phyloP scores from a whole-genome alignment of 2,113 vertebrate genomes.

The Rhinolophus sinicus region DNA sequence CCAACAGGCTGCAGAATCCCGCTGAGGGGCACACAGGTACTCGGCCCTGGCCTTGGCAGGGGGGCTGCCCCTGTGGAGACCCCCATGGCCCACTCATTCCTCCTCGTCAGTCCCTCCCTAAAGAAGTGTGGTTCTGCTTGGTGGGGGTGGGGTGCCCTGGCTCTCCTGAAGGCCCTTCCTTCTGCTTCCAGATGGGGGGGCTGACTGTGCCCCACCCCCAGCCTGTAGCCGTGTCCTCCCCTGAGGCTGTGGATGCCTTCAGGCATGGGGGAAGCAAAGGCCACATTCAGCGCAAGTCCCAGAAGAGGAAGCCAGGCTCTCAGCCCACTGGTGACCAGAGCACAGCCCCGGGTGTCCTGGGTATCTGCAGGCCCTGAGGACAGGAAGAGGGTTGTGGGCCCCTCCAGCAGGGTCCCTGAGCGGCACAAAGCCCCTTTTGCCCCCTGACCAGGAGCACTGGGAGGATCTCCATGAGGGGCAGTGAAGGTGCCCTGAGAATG shows the following conservation, averaged over 20 bases:
- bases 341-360: neutral
- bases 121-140: neutral
- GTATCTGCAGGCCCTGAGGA: neutral
- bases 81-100: accelerated
- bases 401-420: neutral
- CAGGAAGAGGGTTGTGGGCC: neutral
- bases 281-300: neutral
- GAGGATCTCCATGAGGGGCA: neutral
- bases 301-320: neutral
- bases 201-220: neutral
- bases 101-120: neutral
- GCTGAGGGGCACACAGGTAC: too few species aligned
- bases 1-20: neutral
- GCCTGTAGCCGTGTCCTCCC: neutral
- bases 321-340: neutral
- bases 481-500: too few species aligned
- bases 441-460: neutral
- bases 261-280: neutral
- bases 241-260: neutral
- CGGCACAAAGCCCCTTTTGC: neutral
- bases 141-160: neutral
- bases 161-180: neutral
- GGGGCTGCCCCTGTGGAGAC: neutral
- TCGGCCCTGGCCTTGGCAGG: neutral
- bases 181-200: neutral